Base-by-base conservation (phyloP, 2,888 invertebrate genomes). In the Palloptera scutellata region DNA sequence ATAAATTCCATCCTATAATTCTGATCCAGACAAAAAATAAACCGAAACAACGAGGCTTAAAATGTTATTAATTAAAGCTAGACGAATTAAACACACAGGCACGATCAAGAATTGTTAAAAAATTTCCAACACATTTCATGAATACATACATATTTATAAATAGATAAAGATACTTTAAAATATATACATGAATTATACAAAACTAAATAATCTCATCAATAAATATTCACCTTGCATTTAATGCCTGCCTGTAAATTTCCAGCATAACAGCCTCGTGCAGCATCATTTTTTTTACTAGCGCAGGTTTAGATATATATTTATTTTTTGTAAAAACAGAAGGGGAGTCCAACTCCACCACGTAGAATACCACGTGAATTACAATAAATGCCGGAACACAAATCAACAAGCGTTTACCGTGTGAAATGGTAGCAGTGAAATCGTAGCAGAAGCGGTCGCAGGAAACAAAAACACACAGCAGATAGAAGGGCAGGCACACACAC, bases 231-330 rank as follows among this genome's bases (percentile, higher is more conserved):
- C 85, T 85, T 75, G 85, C 85, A 77, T 81, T 85, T 71, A 85
- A 76, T 70, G 85, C 85, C 80, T 85, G 85, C 70, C 85, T 83
- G 77, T 85, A 85, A 78, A 85, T 85, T 75, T 85, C 85, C 82
- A 85, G 73, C 85, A 85, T 85, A 73, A 85, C 85, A 77, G 85
- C 85, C 81, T 85, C 85, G 83, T 85, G 85, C 68, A 85, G 83
- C 85, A 85, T 85, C 85, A 85, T 85, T 83, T 77, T 83, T 77
- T 79, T 70, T 66, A 42, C 51, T 55, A 52, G 59, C 54, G 42
- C 13, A 4, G 19, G 17, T 19, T 12, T 17, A 66, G 66, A 66
- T 63, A 30, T 30, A 59, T 64, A 61, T 43, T 55, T 58, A 52
- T 64, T 61, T 42, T n/a, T 1, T 62, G 30, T 30, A 6, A 61